Evolutionary conservation across 2,888 invertebrate species (phyloP).

Genomic region (Creontiades dilutus): DNA sequence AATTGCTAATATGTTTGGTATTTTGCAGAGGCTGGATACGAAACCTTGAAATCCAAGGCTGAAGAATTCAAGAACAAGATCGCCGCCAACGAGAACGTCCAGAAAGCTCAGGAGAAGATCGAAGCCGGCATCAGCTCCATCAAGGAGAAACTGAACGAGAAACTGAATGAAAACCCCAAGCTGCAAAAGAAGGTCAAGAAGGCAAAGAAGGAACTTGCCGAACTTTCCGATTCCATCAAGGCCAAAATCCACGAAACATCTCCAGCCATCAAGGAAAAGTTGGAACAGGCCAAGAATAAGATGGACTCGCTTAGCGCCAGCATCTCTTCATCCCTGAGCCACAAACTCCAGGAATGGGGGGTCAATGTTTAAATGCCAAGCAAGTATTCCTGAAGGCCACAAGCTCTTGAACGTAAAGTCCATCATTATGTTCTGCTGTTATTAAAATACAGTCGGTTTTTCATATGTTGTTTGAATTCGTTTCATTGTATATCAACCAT

Average conservation of each 20-base stretch:
- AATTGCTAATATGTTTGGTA: too few species aligned
- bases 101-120: neutral
- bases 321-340: neutral
- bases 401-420: too few species aligned
- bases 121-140: neutral
- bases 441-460: too few species aligned
- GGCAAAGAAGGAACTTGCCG: neutral
- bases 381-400: too few species aligned
- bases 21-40: neutral
- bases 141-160: neutral
- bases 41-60: neutral
- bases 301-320: neutral
- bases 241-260: neutral
- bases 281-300: neutral
- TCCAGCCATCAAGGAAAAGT: constrained; percentile 26
- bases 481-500: too few species aligned
- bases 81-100: neutral
- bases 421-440: too few species aligned
- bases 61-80: constrained; percentile 20
- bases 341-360: neutral
- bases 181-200: neutral
- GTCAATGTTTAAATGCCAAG: too few species aligned
- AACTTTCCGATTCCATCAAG: neutral
- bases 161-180: neutral
- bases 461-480: too few species aligned